phyloP scores from a whole-genome alignment of 2,797 vertebrate species.

The Onychomys arenicola region DNA sequence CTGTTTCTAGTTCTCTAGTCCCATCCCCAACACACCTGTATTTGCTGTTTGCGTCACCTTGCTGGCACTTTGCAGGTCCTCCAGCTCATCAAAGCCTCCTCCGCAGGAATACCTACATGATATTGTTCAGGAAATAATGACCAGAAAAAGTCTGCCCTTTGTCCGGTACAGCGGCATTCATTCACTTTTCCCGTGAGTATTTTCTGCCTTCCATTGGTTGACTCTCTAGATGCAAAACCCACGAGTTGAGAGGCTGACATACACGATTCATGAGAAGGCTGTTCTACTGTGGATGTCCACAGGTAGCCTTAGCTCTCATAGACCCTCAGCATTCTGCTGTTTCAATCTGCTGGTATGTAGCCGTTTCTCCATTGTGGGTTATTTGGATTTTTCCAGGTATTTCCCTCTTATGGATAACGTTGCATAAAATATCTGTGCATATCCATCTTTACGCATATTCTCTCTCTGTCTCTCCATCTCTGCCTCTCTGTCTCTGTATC shows the following conservation, averaged over 20 bases:
- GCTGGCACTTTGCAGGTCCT: not conserved
- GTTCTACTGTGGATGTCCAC: not conserved
- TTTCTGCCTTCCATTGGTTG: not conserved
- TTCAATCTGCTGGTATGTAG: not conserved
- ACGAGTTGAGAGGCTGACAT: not conserved
- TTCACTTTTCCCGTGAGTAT: too few relatives aligned
- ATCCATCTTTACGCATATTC: not conserved
- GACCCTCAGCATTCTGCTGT: not conserved
- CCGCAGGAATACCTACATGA: accelerated
- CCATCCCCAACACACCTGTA: not conserved
- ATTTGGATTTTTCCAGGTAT: not conserved
- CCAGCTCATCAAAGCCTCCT: too few relatives aligned
- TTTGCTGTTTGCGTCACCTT: not conserved
- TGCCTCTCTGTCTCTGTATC: not conserved
- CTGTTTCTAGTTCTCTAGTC: not conserved
- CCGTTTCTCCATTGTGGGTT: not conserved
- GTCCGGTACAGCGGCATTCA: not conserved
- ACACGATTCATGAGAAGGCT: accelerated
- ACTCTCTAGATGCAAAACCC: too few relatives aligned
- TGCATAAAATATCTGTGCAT: not conserved
- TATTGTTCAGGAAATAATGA: not conserved
- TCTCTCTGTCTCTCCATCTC: not conserved
- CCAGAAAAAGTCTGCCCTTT: too few relatives aligned
- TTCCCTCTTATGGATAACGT: not conserved
- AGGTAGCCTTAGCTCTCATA: not conserved